phyloP scores from a whole-genome alignment of 2,888 invertebrate species.

The Harmothoe impar region DNA sequence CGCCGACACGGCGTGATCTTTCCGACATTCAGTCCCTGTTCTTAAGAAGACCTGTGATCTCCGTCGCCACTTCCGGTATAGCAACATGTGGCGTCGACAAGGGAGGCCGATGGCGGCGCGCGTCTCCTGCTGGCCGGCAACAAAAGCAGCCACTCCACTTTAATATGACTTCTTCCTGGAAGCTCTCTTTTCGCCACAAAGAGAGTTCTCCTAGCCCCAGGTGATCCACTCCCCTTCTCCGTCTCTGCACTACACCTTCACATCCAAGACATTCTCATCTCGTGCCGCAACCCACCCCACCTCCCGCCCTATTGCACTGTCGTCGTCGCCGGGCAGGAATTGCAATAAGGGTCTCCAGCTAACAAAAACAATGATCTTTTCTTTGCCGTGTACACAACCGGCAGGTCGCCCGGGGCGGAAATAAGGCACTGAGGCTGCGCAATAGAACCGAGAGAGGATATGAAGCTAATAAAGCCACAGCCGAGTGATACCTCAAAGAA shows the following conservation, averaged over 20 bases:
- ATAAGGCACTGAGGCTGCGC: slow-evolving; percentile 17
- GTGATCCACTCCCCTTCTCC: background rate
- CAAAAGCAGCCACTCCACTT: slow-evolving; percentile 10
- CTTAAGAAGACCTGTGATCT: slow-evolving; percentile 10
- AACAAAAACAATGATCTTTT: slow-evolving; percentile 53
- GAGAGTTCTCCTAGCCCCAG: background rate
- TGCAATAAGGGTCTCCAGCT: slow-evolving; percentile 48
- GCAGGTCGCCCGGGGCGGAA: slow-evolving; percentile 1
- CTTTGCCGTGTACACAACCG: slow-evolving; percentile 38
- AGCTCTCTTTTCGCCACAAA: slow-evolving; percentile 20
- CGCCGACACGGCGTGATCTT: background rate
- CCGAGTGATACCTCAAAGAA: slow-evolving; percentile 24
- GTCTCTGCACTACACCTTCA: background rate
- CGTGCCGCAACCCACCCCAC: background rate
- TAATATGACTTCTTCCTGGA: background rate
- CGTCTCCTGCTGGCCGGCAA: background rate
- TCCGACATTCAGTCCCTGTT: background rate
- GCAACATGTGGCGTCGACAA: background rate
- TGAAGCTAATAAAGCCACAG: slow-evolving; percentile 30
- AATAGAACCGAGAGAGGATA: slow-evolving; percentile 29
- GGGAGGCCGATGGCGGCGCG: background rate
- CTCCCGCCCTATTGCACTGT: background rate
- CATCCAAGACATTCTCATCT: background rate
- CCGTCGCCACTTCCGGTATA: slow-evolving; percentile 23
- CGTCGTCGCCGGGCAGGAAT: slow-evolving; percentile 4